Base-by-base conservation (phyloP, 2,113 vertebrate species). In the Castor canadensis region DNA sequence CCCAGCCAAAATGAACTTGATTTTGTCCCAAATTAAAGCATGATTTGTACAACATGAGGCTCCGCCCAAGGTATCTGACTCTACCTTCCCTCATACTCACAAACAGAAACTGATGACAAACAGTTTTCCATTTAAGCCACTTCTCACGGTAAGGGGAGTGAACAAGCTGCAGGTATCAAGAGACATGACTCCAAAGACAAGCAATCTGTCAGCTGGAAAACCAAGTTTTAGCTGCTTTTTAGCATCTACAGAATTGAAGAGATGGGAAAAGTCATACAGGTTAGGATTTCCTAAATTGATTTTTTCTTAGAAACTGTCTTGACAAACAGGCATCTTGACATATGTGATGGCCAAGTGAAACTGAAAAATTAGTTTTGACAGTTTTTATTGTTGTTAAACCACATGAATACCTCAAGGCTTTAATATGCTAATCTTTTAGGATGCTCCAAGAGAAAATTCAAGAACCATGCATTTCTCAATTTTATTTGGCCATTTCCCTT, bases 401-500 rank as follows among this genome's bases (percentile, higher is more conserved):
- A 88, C 1, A 3, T 32, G 7, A 87, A 12, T 45, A 87, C 30
- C 26, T 92, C 56, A 89, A 81, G 13, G 26, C 35, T 84, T 75
- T 71, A 94, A 77, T 24, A 47, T 58, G 28, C 12, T 40, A 45
- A 86, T 35, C 7, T 49, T 28, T 91, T 26, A 91, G 24, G 56
- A 85, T 62, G 17, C 4, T 28, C 72, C 58, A 43, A 49, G 72
- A 91, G 24, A 9, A 71, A 95, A 85, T 69, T 16, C 20, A 45
- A 80, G 22, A 69, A 88, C 24, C 66, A 0, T 71, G 35, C 17
- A 47, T 49, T 86, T 86, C 52, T 40, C 82, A 84, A 83, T 47
- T 11, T 72, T 88, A 91, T 28, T 35, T 93, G 64, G 12, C 69
- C 64, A 81, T 60, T 82, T 87, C 66, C 58, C 24, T 96, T 93